Evolutionary conservation across 2,888 invertebrate genomes (phyloP).

Genomic region (Rhagophthalmus giganteus): DNA sequence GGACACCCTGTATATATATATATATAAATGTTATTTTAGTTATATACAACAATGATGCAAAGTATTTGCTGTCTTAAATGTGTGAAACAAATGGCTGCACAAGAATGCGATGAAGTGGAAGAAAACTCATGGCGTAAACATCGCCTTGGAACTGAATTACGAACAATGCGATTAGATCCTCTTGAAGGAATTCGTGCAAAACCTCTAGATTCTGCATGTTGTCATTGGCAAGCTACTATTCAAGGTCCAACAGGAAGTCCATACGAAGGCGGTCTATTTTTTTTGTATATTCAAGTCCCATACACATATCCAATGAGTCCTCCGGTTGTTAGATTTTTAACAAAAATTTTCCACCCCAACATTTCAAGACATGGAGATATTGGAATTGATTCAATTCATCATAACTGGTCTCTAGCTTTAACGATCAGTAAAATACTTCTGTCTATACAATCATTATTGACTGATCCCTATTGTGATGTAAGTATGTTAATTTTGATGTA

Average conservation of each 20-base stretch:
- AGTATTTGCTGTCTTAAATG: slow-evolving; percentile 87
- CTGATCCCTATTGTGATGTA: slow-evolving; percentile 86
- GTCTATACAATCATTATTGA: slow-evolving; percentile 84
- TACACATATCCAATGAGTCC: slow-evolving; percentile 89
- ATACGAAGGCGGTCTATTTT: slow-evolving; percentile 92
- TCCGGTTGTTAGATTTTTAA: slow-evolving; percentile 88
- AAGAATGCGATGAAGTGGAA: slow-evolving; percentile 67
- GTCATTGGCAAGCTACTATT: slow-evolving; percentile 94
- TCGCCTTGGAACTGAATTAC: slow-evolving; percentile 75
- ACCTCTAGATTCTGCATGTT: slow-evolving; percentile 77
- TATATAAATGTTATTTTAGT: no score
- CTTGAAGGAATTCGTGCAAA: slow-evolving; percentile 84
- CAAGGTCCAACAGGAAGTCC: slow-evolving; percentile 90
- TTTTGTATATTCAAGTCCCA: slow-evolving; percentile 87
- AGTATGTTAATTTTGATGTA: slow-evolving; percentile 45
- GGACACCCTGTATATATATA: no score
- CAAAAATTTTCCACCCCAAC: slow-evolving; percentile 92
- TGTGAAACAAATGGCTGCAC: slow-evolving; percentile 80
- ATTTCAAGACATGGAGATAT: slow-evolving; percentile 94
- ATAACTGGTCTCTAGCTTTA: slow-evolving; percentile 94
- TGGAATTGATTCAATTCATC: slow-evolving; percentile 91
- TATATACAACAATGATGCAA: slow-evolving; percentile 68
- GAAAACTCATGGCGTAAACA: slow-evolving; percentile 84
- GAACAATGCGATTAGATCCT: slow-evolving; percentile 72
- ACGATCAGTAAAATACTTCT: slow-evolving; percentile 88